Evolutionary conservation across 2,888 invertebrate species (phyloP).

Genomic region (Callosobruchus maculatus): DNA sequence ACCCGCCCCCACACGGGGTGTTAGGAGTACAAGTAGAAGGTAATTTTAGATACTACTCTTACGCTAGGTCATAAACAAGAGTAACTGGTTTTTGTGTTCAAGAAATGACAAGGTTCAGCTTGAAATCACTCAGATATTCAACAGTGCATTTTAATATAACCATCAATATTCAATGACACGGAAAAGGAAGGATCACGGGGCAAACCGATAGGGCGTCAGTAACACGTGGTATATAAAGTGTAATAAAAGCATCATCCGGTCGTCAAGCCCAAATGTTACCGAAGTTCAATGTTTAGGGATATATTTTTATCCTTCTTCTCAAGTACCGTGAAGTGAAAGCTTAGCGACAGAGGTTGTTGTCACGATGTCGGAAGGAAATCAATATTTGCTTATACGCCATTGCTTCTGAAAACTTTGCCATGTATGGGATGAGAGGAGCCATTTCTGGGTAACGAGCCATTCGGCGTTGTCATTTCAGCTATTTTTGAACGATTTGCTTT

Average conservation of each 20-base stretch:
- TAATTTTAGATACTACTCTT: no score
- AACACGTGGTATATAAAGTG: not conserved
- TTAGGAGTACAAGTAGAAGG: no score
- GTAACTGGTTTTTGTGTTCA: no score
- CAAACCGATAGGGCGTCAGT: not conserved
- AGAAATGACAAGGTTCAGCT: not conserved
- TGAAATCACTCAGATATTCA: not conserved
- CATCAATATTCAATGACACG: not conserved
- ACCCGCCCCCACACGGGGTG: no score
- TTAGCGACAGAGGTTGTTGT: slow-evolving; percentile 24
- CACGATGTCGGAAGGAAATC: slow-evolving; percentile 38
- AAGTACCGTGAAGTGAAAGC: not conserved
- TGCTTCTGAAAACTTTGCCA: slow-evolving; percentile 35
- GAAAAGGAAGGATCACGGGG: not conserved
- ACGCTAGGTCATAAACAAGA: no score
- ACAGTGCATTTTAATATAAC: not conserved
- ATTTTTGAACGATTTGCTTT: not conserved
- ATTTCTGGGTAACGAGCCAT: not conserved
- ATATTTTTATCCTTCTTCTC: not conserved
- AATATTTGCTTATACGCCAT: slow-evolving; percentile 41
- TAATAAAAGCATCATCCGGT: not conserved
- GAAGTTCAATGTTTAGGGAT: not conserved
- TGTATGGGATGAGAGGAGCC: slow-evolving; percentile 1
- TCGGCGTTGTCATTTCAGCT: not conserved
- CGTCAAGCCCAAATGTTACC: not conserved